Evolutionary conservation across 2,113 vertebrate species (phyloP).

Genomic region (Sinosuthora webbiana): DNA sequence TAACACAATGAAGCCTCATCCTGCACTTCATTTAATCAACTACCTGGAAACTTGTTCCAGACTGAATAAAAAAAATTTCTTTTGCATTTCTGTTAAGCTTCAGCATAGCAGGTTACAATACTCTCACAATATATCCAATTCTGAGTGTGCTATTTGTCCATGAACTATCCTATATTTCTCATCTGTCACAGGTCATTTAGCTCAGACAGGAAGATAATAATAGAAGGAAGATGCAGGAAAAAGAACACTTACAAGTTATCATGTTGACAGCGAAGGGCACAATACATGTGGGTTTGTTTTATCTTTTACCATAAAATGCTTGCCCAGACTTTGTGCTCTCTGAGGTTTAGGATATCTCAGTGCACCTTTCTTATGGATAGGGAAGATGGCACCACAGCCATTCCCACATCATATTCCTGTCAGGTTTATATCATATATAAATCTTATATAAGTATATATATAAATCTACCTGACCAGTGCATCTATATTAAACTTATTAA

Average conservation of each 20-base stretch:
- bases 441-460: background rate
- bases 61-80: background rate
- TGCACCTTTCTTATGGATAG: background rate
- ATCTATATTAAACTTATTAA: background rate
- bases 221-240: background rate
- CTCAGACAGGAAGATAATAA: slow-evolving; percentile 15
- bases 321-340: background rate
- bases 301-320: background rate
- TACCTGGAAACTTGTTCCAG: background rate
- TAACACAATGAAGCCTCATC: background rate
- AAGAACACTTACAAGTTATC: background rate
- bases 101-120: background rate
- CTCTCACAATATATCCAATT: background rate
- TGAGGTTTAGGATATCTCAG: background rate
- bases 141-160: background rate
- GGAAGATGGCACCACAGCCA: background rate
- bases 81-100: background rate
- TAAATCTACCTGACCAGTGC: background rate
- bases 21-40: background rate
- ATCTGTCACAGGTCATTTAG: slow-evolving; percentile 42
- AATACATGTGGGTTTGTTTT: background rate
- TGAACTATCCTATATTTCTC: background rate
- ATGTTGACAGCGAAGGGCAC: slow-evolving; percentile 45
- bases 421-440: background rate
- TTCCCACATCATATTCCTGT: background rate